Evolutionary conservation across 2,888 invertebrate species (phyloP).

Genomic region (Psylliodes chrysocephalus): DNA sequence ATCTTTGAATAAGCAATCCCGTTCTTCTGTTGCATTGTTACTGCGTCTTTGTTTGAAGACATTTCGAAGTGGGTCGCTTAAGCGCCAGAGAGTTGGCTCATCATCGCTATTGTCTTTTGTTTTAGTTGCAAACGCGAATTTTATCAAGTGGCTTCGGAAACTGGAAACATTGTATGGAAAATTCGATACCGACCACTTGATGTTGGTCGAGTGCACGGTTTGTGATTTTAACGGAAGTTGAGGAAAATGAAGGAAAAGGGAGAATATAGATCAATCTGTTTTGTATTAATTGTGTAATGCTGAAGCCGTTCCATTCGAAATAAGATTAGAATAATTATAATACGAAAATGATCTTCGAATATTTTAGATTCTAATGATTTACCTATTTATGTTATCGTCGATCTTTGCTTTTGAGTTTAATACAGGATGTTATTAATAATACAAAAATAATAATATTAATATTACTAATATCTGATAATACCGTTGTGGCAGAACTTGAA

Average conservation of each 20-base stretch:
- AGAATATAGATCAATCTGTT: background rate
- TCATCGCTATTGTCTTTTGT: conserved; percentile 36
- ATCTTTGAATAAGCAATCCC: conserved; percentile 33
- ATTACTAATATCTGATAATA: too few relatives aligned
- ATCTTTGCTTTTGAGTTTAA: too few relatives aligned
- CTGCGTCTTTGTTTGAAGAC: conserved; percentile 41
- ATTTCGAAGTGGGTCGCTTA: conserved; percentile 37
- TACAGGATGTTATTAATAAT: too few relatives aligned
- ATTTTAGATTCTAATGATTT: too few relatives aligned
- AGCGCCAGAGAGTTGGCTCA: conserved; percentile 43
- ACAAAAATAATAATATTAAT: too few relatives aligned
- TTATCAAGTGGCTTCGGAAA: conserved; percentile 41
- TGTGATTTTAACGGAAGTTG: conserved; percentile 17
- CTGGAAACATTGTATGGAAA: conserved; percentile 33
- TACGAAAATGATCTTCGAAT: too few relatives aligned
- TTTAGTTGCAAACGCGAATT: conserved; percentile 9
- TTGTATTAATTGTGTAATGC: too few relatives aligned
- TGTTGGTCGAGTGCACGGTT: conserved; percentile 20
- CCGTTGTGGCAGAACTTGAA: too few relatives aligned
- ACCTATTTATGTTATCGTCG: too few relatives aligned
- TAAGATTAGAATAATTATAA: too few relatives aligned
- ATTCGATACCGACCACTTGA: conserved; percentile 36
- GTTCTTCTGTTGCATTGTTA: conserved; percentile 32
- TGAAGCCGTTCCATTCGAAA: too few relatives aligned
- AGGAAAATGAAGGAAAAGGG: background rate